Conservation (phyloP, 2,113 vertebrate species). For the Pantherophis guttatus region DNA sequence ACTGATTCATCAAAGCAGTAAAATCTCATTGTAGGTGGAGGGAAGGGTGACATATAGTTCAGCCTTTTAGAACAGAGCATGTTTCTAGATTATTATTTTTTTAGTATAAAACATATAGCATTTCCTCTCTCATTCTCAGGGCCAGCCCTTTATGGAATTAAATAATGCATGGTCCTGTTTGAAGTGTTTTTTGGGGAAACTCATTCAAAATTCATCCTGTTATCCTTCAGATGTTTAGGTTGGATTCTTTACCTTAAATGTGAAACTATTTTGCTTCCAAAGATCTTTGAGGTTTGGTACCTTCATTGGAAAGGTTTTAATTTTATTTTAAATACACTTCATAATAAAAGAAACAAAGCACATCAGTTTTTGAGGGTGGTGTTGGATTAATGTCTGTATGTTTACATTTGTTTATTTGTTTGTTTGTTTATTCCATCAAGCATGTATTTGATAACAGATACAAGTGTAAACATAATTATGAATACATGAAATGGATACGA, state of each 20-base stretch:
- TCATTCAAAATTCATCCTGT: constrained; percentile 37
- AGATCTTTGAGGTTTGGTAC: neutral
- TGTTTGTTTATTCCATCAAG: no score
- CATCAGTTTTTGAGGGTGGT: neutral
- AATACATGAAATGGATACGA: no score
- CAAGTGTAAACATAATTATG: no score
- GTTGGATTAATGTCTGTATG: neutral
- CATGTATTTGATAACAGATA: no score
- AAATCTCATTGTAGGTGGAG: neutral
- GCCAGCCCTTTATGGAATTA: constrained; percentile 10
- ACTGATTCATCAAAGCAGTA: constrained; percentile 16
- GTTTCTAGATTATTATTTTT: neutral
- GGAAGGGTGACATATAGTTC: neutral
- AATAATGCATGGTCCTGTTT: constrained; percentile 29
- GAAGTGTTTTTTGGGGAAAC: constrained; percentile 23
- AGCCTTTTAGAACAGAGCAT: neutral
- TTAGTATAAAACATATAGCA: neutral
- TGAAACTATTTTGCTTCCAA: neutral
- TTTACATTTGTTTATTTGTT: no score
- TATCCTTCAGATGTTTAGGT: constrained; percentile 29
- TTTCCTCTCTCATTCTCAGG: neutral
- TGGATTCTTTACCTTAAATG: constrained; percentile 28
- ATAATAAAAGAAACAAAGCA: no score
- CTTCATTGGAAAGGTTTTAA: neutral
- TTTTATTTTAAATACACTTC: neutral